phyloP scores from a whole-genome alignment of 2,113 vertebrate genomes.

The Megaleporinus macrocephalus region DNA sequence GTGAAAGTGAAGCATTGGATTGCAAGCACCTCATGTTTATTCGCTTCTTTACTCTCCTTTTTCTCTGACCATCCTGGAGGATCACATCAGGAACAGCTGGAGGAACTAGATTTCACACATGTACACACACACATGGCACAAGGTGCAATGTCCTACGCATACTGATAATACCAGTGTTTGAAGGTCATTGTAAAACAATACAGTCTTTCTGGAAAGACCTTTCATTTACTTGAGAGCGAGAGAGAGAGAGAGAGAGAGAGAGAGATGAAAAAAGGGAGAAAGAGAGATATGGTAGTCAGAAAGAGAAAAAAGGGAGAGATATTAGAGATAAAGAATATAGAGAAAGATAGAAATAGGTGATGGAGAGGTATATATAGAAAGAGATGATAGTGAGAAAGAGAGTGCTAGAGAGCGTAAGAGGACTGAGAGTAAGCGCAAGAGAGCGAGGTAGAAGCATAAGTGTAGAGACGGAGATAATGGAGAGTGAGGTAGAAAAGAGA shows the following conservation, averaged over 20 bases:
- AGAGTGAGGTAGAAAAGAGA: neutral
- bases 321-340: neutral
- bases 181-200: slow-evolving; percentile 26
- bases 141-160: neutral
- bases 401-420: neutral
- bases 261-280: neutral
- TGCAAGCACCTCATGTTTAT: slow-evolving; percentile 15
- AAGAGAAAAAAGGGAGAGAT: neutral
- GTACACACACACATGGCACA: slow-evolving; percentile 21
- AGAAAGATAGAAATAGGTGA: neutral
- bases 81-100: neutral
- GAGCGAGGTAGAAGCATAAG: too few relatives aligned
- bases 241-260: slow-evolving; percentile 5
- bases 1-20: slow-evolving; percentile 1
- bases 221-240: neutral
- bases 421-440: neutral
- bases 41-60: neutral
- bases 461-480: too few relatives aligned
- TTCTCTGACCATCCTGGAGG: neutral
- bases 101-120: slow-evolving; percentile 56
- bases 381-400: neutral
- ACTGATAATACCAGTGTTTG: neutral
- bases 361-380: too few relatives aligned
- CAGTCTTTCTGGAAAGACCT: neutral
- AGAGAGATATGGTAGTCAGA: slow-evolving; percentile 1